Conservation (phyloP, 23 tunicate genomes). For the Ciona savignyi region DNA sequence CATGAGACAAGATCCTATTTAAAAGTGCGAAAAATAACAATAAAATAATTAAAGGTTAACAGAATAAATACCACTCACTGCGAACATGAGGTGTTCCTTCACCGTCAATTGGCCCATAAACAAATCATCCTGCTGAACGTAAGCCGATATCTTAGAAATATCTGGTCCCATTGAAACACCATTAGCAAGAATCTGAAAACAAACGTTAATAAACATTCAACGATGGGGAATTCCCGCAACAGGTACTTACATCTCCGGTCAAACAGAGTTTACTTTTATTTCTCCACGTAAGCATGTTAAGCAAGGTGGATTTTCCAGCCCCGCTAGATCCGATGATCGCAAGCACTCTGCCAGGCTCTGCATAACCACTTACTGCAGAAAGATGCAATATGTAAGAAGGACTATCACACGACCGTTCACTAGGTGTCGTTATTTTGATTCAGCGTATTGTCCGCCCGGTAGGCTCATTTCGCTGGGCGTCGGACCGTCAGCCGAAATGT, state of each 20-base stretch:
- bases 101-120: constrained; percentile 89
- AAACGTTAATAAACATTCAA: background rate
- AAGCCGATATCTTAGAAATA: constrained; percentile 64
- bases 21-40: too few relatives aligned
- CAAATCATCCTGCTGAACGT: constrained; percentile 92
- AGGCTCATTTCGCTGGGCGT: too few relatives aligned
- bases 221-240: background rate
- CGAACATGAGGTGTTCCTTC: constrained; percentile 63
- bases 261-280: constrained; percentile 47
- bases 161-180: constrained; percentile 48
- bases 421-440: too few relatives aligned
- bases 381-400: too few relatives aligned
- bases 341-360: constrained; percentile 62
- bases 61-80: constrained; percentile 32
- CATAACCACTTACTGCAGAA: constrained; percentile 56
- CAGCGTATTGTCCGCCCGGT: too few relatives aligned
- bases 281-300: constrained; percentile 75
- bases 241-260: constrained; percentile 46
- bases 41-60: too few relatives aligned
- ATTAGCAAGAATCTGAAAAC: constrained; percentile 42
- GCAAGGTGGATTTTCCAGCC: constrained; percentile 84
- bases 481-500: too few relatives aligned
- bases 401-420: too few relatives aligned
- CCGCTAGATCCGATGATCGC: constrained; percentile 96
- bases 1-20: too few relatives aligned